These are phyloP conservation scores for Wiebesia pumilae DNA, from an alignment of 1,140 invertebrate genomes.

Conservation along the genomic window DNA sequence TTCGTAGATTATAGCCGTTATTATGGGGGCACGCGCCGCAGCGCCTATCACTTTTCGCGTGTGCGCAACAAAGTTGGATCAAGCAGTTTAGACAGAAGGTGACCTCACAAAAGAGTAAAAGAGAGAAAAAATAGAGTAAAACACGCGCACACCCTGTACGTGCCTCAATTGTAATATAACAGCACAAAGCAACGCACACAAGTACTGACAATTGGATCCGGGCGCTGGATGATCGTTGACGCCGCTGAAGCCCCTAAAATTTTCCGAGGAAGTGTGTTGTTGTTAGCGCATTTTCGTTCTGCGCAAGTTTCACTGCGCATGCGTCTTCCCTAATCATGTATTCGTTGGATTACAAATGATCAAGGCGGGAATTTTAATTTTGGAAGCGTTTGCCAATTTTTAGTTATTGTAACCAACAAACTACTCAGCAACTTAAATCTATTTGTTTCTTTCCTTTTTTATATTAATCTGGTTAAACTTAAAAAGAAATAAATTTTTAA, in stretches of 20 bases:
- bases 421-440: too few relatives aligned
- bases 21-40: background rate
- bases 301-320: background rate
- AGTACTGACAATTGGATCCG: background rate
- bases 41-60: background rate
- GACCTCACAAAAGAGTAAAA: background rate
- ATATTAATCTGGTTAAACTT: too few relatives aligned
- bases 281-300: background rate
- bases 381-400: too few relatives aligned
- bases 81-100: background rate
- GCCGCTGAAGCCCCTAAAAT: constrained; percentile 2
- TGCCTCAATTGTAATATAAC: background rate
- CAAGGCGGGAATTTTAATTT: too few relatives aligned
- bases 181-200: constrained; percentile 43
- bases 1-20: background rate
- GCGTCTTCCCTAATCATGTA: background rate
- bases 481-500: too few relatives aligned
- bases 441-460: too few relatives aligned
- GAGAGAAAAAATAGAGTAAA: background rate
- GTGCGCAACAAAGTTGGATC: background rate
- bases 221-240: background rate
- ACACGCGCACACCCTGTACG: constrained; percentile 14
- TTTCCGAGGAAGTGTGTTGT: background rate
- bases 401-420: too few relatives aligned
- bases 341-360: background rate